Evolutionary conservation across 2,113 vertebrate genomes (phyloP), one percentile per base, ranked within the genome.

Genomic region (Marmota monax): DNA sequence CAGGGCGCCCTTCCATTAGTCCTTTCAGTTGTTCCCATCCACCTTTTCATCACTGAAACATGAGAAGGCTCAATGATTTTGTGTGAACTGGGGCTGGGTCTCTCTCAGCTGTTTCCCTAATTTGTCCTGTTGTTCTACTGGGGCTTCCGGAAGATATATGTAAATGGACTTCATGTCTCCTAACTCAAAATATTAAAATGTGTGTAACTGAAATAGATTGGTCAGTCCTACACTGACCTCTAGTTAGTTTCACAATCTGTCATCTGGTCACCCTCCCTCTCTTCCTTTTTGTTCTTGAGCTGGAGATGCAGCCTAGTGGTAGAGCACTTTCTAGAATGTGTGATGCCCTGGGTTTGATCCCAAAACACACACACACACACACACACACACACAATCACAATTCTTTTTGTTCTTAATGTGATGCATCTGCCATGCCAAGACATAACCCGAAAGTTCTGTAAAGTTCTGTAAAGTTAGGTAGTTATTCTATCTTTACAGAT

Each of bases 361-460:
- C 67, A 20, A 7, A 13, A 69, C 56, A 56, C 56, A 20, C 56
- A 20, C 7, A 22, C 14, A n/a, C 5, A 34, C 20, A 58, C 56
- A n/a, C 20, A 58, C 56, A n/a, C 32, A 70, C 7, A n/a, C 32
- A 20, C 2, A 34, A 70, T n/a, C 34, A 69, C 67, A 70, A 18
- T 70, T 70, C 67, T 70, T 70, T 90, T 83, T 67, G 13, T 58
- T 86, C 42, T 83, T 94, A 86, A 83, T 87, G 32, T 65, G 70
- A 76, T 11, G 2, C 22, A 27, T 48, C 48, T 78, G 69, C 39
- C 29, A 78, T 70, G 51, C 63, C 13, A 85, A 65, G 53, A 74
- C 42, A 67, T 16, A 84, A 67, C 14, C 37, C 10, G 17, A 29
- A 88, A 37, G 1, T 72, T 85, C 61, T 95, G 45, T 45, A 45